Conservation (phyloP, 1,140 invertebrate genomes). For the Aplysia californica region DNA sequence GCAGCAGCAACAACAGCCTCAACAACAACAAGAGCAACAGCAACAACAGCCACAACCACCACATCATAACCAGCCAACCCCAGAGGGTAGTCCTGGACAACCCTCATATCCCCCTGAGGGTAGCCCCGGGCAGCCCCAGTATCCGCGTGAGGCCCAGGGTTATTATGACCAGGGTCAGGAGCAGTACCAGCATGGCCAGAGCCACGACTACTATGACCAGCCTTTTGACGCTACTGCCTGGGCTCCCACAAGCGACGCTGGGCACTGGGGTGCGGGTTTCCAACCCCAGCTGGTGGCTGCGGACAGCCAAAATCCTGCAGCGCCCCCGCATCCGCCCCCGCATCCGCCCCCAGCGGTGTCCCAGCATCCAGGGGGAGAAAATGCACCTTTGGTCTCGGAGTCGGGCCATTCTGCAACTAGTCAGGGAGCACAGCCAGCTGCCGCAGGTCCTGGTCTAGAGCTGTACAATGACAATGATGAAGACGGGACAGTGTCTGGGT, state of each 20-base stretch:
- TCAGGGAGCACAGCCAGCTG: too few species aligned
- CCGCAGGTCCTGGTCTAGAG: neutral
- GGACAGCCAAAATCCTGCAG: too few species aligned
- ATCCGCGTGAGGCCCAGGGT: neutral
- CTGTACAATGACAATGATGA: neutral
- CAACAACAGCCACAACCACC: neutral
- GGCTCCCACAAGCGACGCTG: neutral
- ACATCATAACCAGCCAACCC: slow-evolving; percentile 2
- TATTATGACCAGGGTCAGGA: neutral
- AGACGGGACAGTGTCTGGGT: slow-evolving; percentile 33
- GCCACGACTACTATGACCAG: neutral
- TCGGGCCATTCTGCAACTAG: too few species aligned
- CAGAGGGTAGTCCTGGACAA: neutral
- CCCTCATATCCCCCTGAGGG: too few species aligned
- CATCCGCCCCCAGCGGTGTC: too few species aligned
- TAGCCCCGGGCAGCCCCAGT: neutral
- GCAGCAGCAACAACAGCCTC: neutral
- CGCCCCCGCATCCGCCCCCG: too few species aligned
- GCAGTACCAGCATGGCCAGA: slow-evolving; percentile 5
- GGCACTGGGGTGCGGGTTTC: neutral
- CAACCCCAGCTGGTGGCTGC: too few species aligned
- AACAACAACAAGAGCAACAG: neutral
- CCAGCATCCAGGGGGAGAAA: too few species aligned
- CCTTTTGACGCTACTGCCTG: neutral
- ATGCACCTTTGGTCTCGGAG: too few species aligned